These are phyloP conservation scores for Amphimallon solstitiale DNA, from an alignment of 2,888 invertebrate genomes.

Conservation along the genomic window DNA sequence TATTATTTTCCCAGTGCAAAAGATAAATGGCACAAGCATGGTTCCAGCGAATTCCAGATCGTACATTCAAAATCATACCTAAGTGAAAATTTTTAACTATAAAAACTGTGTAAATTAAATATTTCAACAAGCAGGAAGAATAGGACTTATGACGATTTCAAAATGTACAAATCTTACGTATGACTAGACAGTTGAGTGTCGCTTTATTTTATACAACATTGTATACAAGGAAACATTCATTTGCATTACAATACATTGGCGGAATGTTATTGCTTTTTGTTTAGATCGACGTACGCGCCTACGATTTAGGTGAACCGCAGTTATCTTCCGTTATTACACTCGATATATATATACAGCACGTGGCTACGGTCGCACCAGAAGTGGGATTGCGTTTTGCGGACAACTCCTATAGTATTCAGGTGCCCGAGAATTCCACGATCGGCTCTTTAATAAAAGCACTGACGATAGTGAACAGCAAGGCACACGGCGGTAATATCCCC, in stretches of 20 bases:
- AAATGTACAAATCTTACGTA: too few relatives aligned
- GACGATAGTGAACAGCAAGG: conserved; percentile 78
- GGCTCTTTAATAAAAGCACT: conserved; percentile 76
- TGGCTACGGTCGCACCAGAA: conserved; percentile 72
- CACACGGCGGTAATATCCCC: conserved; percentile 75
- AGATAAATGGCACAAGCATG: too few relatives aligned
- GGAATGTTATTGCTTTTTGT: conserved; percentile 35
- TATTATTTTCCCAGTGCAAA: too few relatives aligned
- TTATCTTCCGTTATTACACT: conserved; percentile 84
- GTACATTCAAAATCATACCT: too few relatives aligned
- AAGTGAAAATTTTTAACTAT: too few relatives aligned
- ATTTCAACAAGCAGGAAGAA: too few relatives aligned
- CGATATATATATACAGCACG: conserved; percentile 84
- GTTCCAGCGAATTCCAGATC: too few relatives aligned
- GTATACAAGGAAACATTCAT: background rate
- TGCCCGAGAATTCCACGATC: conserved; percentile 79
- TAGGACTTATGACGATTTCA: too few relatives aligned
- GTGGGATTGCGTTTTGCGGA: conserved; percentile 89
- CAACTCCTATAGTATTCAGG: conserved; percentile 83
- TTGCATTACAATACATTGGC: conserved; percentile 1
- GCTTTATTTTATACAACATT: background rate
- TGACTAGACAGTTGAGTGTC: too few relatives aligned
- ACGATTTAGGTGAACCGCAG: conserved; percentile 87
- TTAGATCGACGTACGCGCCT: conserved; percentile 85
- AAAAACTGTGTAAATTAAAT: too few relatives aligned